Conservation (phyloP, 2,113 vertebrate species). For the Lepus americanus region DNA sequence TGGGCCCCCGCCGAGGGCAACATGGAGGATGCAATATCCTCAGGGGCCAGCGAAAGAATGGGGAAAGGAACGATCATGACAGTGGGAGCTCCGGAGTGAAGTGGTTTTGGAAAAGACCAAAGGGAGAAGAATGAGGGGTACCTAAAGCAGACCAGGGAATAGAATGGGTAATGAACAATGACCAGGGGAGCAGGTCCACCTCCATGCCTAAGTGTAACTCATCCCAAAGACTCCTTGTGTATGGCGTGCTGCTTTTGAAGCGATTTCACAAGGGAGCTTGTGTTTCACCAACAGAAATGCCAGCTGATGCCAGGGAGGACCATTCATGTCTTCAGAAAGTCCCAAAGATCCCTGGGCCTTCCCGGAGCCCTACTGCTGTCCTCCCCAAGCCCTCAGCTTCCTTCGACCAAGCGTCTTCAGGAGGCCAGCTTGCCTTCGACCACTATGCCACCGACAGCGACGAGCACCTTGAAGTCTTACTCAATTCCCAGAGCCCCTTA, state of each 20-base stretch:
- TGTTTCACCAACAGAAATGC: slow-evolving; percentile 94
- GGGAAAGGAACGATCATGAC: neutral
- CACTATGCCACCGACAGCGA: slow-evolving; percentile 88
- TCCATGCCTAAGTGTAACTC: neutral
- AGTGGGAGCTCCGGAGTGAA: neutral
- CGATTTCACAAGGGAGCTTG: slow-evolving; percentile 64
- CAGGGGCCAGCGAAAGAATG: neutral
- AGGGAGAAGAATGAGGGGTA: neutral
- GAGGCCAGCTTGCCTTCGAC: slow-evolving; percentile 89
- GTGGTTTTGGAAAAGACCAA: neutral
- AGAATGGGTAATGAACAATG: neutral
- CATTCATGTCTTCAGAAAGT: slow-evolving; percentile 94
- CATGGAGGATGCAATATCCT: neutral
- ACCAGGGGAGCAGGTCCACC: neutral
- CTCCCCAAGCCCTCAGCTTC: slow-evolving; percentile 89
- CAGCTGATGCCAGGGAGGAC: slow-evolving; percentile 96
- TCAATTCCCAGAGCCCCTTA: slow-evolving; percentile 91
- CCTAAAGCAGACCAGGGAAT: neutral
- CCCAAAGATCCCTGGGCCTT: slow-evolving; percentile 93
- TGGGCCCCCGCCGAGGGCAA: neutral
- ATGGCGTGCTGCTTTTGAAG: neutral
- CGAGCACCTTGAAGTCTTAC: slow-evolving; percentile 93
- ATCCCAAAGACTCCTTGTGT: neutral
- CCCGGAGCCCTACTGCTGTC: slow-evolving; percentile 87
- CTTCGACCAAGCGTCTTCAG: slow-evolving; percentile 90